Conservation (phyloP, 53 echinoderm and acorn worm species). For the Mesocentrotus franciscanus region DNA sequence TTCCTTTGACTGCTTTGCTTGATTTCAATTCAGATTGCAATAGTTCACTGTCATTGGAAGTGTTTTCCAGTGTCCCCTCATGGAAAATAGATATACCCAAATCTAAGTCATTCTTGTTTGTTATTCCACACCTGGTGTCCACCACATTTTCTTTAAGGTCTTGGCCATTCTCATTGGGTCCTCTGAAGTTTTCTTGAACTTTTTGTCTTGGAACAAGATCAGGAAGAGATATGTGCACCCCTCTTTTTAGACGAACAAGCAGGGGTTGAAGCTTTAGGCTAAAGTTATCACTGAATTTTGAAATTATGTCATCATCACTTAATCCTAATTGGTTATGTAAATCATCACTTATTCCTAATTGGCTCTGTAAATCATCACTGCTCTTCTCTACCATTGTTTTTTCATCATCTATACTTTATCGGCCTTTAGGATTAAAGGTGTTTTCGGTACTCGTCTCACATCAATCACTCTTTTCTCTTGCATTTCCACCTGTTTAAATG, state of each 20-base stretch:
- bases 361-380: background rate
- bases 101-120: background rate
- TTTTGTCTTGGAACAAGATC: background rate
- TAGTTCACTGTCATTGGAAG: background rate
- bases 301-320: conserved; percentile 37
- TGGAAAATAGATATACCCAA: background rate
- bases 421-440: too few relatives aligned
- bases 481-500: background rate
- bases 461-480: background rate
- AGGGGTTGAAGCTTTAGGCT: conserved; percentile 4
- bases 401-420: background rate
- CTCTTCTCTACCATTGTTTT: background rate
- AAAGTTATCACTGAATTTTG: conserved; percentile 18
- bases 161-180: background rate
- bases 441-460: background rate
- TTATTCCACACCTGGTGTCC: background rate
- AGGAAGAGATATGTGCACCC: background rate
- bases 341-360: background rate
- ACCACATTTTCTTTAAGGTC: too few relatives aligned
- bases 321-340: background rate
- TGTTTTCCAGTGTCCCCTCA: conserved; percentile 23
- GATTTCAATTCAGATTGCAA: background rate
- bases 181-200: background rate
- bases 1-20: background rate
- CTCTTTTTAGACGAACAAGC: background rate